Base-by-base conservation (phyloP, 2,888 invertebrate genomes). In the Epiperipatus broadwayi region DNA sequence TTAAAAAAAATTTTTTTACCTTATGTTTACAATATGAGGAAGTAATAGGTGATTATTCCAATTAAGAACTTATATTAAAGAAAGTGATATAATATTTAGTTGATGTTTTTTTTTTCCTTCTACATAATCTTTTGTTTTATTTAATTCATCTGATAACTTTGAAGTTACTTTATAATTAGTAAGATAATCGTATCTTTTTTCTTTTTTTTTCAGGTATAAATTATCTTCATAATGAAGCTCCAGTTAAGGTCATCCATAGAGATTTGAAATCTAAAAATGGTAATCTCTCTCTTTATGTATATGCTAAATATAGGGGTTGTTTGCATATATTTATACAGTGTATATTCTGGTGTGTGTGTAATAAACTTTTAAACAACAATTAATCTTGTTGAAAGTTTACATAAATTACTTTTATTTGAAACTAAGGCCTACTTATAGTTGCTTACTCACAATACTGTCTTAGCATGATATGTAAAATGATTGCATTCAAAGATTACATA, bases 221-320 rank as follows among this genome's bases (percentile, higher is more conserved):
- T 45, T 60, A 61, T 44, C 47, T 60, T 3, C 60, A 60, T 42
- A 48, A 50, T 42, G 59, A 59, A 46, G 58, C 60, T 2, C 60
- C 59, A 8, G 49, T 57, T 19, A 58, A 55, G 46, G 55, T 59
- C 14, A 56, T 59, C 12, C 59, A 60, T 42, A 47, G 60, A 25
- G 61, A 61, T 49, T 49, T 61, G 10, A 61, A 61, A 44, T 60
- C 60, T 5, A 59, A 57, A 45, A 61, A 61, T 53, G 46, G 47
- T 37, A 44, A 42, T n/a, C n/a, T n/a, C 5, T 18, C 12, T 18
- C 14, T 16, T 35, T 4, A 12, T 35, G 14, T 21, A 3, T 12
- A 14, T 53, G 55, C 55, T 44, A 41, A 25, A 8, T 8, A 25
- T n/a, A 8, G 25, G n/a, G 25, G 25, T 25, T 25, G 25, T n/a